Base-by-base conservation (phyloP, 2,888 invertebrate species). In the Pomacea canaliculata region DNA sequence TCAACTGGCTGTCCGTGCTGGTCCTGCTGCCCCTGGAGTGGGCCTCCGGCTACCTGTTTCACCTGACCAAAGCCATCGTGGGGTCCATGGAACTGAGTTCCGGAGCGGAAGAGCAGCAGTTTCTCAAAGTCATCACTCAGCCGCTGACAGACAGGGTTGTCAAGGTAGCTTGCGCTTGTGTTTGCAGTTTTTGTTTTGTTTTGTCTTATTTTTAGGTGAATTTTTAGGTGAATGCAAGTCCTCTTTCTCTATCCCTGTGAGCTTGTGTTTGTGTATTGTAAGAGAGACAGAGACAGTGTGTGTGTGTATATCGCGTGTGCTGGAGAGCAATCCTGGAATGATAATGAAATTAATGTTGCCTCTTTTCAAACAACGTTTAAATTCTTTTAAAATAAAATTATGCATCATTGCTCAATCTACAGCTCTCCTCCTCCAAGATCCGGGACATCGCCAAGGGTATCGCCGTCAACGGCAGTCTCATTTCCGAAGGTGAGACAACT, bases 1-100 rank as follows among this genome's bases (percentile, higher is more conserved):
- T 92, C 89, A 93, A 93, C 85, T 92, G 92, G 91, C 86, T 93
- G 70, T 87, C 91, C 8, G 92, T 93, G 37, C 81, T 92, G 62
- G 88, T 92, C 1, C 87, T 93, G 8, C 86, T 93, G 71, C 91
- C 92, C 0, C 71, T 93, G 12, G 93, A 93, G 86, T 87, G 91
- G 23, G 80, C 88, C 37, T 89, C 80, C 78, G 84, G 84, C 73
- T 78, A 79, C 62, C 71, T 82, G 60, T 78, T 63, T 80, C 82
- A 83, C 49, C 79, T 91, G 68, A 91, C 91, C 16, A 83, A 80
- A 16, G 84, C 83, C 18, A 85, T 92, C 19, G 87, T 90, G 9
- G 49, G 83, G 46, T 87, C 89, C 70, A 84, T 89, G 10, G 56
- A 37, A 9, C 70, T 72, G 48, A 72, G 78, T 8, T 87, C 91